A percentile compares a stretch with the other conserved stretches of the same genome.
phyloP scores from a whole-genome alignment of 2,888 invertebrate species.

The Melipona bicolor region DNA sequence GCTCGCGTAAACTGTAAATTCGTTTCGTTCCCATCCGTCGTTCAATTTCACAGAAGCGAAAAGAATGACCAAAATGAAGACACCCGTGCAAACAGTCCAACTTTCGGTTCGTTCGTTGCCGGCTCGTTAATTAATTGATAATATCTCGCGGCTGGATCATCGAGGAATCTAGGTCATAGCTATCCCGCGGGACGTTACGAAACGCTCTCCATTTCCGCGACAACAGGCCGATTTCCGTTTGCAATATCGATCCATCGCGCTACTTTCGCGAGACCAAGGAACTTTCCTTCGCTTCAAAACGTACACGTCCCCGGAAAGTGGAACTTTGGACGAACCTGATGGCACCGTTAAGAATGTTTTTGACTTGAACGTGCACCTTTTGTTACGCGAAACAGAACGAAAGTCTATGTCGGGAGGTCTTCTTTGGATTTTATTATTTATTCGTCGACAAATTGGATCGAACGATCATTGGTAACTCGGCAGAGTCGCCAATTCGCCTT shows the following conservation, averaged over 20 bases:
- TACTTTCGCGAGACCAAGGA: conserved; percentile 12
- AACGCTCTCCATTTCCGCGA: conserved; percentile 30
- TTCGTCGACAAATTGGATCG: too few species aligned
- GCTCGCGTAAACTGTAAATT: background rate
- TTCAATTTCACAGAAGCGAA: background rate
- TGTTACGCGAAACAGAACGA: too few species aligned
- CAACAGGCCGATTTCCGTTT: conserved; percentile 35
- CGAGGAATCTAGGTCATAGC: conserved; percentile 16
- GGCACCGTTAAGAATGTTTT: background rate
- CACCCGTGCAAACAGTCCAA: background rate
- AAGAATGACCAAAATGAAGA: background rate
- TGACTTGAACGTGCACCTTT: too few species aligned
- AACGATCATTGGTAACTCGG: too few species aligned
- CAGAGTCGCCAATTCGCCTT: too few species aligned
- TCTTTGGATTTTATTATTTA: too few species aligned
- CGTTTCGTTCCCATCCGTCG: background rate
- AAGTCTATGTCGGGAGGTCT: too few species aligned
- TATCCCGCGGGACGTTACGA: conserved; percentile 32
- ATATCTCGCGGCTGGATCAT: conserved; percentile 26
- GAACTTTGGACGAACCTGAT: background rate
- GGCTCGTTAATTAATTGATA: conserved; percentile 46
- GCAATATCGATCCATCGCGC: conserved; percentile 23
- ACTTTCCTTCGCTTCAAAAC: background rate
- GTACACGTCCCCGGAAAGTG: background rate
- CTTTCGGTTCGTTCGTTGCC: conserved; percentile 15